Base-by-base conservation (phyloP, 2,113 vertebrate genomes). In the Misgurnus mizolepis region DNA sequence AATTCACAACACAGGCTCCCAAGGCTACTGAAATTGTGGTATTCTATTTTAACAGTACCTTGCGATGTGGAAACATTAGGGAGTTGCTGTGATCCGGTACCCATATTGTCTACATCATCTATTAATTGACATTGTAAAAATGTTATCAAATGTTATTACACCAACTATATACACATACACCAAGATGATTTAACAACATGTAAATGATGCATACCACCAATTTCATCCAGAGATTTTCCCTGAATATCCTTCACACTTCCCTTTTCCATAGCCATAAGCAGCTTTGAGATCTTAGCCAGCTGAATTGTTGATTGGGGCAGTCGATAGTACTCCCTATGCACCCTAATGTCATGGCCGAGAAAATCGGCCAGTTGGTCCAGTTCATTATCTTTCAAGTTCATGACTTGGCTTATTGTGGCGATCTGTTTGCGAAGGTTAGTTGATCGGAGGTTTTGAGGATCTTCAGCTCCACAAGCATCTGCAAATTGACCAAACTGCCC, bases 321-420 rank as follows among this genome's bases (percentile, higher is more conserved):
- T 18, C 65, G 64, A 66, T 80, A 81, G 73, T 73, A 83, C 53
- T 84, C 49, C n/a, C 55, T 53, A 39, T 84, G 78, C 14, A 84
- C 82, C 34, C 58, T 62, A 61, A 84, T 76, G 39, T 81, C 47
- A 27, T 79, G 80, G 5, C 76, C 77, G 3, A 85, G 18, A 66
- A 79, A 82, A 64, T 82, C 41, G 22, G 27, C 80, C 15, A 80
- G 43, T 14, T 70, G 80, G 39, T 82, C 76, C 18, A 71, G 53
- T 69, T 85, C 76, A 70, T 74, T 82, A n/a, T 70, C 70, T 66
- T 75, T 74, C 6, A 82, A 40, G 50, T 85, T 76, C 53, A 85
- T 55, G 53, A 82, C 39, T 67, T 85, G 75, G 61, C 71, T 72
- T 12, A 77, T 58, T 61, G 83, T 82, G 34, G 82, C 70, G 39